phyloP scores from a whole-genome alignment of 2,797 vertebrate genomes.

The Amblyopsis hoosieri region DNA sequence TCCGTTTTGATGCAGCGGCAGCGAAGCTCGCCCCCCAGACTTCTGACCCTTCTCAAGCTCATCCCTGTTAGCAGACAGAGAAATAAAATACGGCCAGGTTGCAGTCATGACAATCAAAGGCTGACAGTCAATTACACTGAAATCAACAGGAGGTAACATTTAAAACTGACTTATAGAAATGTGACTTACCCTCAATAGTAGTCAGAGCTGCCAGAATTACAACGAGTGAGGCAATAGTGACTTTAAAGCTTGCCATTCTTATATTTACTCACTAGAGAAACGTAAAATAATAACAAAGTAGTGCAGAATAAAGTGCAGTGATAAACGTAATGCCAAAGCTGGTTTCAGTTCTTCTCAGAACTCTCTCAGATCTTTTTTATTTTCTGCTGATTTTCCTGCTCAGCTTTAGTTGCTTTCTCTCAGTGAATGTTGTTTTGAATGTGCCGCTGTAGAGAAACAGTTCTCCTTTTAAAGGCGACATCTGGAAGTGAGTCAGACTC shows the following conservation, averaged over 20 bases:
- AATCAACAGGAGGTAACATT: not conserved
- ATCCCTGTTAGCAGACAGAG: slow-evolving; percentile 49
- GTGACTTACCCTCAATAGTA: slow-evolving; percentile 59
- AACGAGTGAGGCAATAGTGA: slow-evolving; percentile 28
- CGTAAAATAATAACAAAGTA: slow-evolving; percentile 4
- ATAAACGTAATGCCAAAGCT: slow-evolving; percentile 7
- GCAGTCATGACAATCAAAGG: not conserved
- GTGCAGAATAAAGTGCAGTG: slow-evolving; percentile 11
- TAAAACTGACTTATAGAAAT: not conserved
- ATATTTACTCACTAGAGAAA: slow-evolving; percentile 8
- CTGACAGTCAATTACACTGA: not conserved
- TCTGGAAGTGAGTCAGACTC: too few relatives aligned
- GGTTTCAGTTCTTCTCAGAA: slow-evolving; percentile 1
- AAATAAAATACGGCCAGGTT: slow-evolving; percentile 13
- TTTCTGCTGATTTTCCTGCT: slow-evolving; percentile 14
- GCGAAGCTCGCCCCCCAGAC: slow-evolving; percentile 64
- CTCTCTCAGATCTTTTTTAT: slow-evolving; percentile 3
- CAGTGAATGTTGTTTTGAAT: slow-evolving; percentile 47
- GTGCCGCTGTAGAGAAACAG: slow-evolving; percentile 17
- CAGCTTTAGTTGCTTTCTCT: slow-evolving; percentile 14
- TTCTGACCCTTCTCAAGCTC: slow-evolving; percentile 39
- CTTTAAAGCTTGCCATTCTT: slow-evolving; percentile 56
- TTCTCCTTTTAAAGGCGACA: slow-evolving; percentile 44
- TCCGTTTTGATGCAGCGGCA: slow-evolving; percentile 73
- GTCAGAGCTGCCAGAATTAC: slow-evolving; percentile 50